Conservation (phyloP, 2,888 invertebrate species). For the Synanthedon andrenaeformis region DNA sequence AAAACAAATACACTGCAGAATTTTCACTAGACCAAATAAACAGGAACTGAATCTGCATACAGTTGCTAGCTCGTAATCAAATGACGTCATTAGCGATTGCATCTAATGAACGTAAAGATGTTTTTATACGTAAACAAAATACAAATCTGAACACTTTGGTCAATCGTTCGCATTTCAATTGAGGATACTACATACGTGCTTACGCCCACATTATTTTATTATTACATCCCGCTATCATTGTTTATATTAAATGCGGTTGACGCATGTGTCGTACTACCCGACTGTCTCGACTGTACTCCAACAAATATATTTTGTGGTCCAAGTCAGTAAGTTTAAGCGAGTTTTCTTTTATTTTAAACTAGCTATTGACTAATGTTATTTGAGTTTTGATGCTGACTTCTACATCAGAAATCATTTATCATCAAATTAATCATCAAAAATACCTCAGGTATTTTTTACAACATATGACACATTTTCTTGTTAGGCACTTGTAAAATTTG, state of each 20-base stretch:
- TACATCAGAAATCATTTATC: no score
- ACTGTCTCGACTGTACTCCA: neutral
- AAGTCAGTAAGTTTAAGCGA: neutral
- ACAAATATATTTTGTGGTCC: neutral
- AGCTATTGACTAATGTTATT: no score
- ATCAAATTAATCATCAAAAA: no score
- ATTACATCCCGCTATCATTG: conserved; percentile 1
- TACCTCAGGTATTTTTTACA: no score
- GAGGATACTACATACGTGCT: neutral
- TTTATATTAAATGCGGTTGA: conserved; percentile 5
- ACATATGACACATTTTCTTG: no score
- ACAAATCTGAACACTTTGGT: neutral
- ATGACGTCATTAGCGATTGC: neutral
- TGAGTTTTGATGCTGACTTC: no score
- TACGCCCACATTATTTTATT: conserved; percentile 1
- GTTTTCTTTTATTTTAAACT: neutral
- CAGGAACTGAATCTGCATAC: neutral
- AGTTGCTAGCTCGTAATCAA: neutral
- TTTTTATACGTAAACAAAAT: neutral
- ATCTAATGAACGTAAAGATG: neutral
- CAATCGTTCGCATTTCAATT: neutral
- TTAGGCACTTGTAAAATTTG: no score
- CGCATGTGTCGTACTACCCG: neutral
- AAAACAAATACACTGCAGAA: no score
- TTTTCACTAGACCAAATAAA: neutral